Evolutionary conservation across 2,797 vertebrate genomes (phyloP).

Genomic region (Sebastes iracundus): DNA sequence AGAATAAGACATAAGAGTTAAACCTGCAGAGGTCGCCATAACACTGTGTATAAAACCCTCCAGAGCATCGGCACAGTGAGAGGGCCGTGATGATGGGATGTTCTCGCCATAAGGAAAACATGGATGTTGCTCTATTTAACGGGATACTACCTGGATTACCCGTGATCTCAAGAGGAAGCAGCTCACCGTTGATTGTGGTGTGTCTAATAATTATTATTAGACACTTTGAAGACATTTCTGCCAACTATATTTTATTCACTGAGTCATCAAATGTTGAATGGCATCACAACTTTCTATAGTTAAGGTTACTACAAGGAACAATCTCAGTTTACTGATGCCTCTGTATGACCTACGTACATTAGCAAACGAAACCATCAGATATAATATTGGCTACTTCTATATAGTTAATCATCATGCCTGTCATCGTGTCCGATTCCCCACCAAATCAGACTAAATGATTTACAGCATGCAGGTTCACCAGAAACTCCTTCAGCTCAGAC

Average conservation of each 20-base stretch:
- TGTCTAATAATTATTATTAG: not conserved
- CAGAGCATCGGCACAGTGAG: not conserved
- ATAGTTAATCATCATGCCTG: no score
- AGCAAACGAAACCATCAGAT: no score
- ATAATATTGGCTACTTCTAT: no score
- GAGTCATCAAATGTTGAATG: not conserved
- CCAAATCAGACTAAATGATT: no score
- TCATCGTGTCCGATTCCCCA: no score
- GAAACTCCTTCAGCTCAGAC: no score
- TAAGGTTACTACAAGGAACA: not conserved
- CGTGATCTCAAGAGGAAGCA: not conserved
- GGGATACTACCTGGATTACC: not conserved
- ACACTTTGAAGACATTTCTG: not conserved
- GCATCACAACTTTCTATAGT: not conserved
- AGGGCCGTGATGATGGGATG: not conserved
- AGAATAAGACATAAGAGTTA: not conserved
- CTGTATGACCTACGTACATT: no score
- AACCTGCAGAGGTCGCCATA: conserved; percentile 66
- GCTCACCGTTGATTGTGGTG: not conserved
- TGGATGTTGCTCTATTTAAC: not conserved
- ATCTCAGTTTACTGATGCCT: not conserved
- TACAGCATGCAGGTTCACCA: no score
- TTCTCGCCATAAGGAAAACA: not conserved
- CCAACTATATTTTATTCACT: not conserved
- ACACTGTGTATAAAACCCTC: conserved; percentile 25